Conservation (phyloP, 2,888 invertebrate species). For the Scaptomyza caliginosa region DNA sequence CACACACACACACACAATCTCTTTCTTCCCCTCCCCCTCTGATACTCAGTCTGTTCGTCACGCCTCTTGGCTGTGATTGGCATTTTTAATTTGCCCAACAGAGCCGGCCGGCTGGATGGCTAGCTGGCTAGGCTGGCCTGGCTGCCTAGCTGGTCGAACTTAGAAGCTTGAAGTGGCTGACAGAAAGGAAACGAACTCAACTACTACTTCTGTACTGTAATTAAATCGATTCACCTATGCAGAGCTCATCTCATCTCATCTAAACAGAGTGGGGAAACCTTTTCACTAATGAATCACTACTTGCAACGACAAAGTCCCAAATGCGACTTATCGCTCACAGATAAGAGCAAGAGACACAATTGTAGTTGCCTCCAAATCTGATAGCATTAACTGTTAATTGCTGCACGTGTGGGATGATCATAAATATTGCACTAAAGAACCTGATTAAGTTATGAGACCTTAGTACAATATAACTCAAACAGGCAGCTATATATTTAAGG, state of each 20-base stretch:
- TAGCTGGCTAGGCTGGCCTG: constrained; percentile 33
- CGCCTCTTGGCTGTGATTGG: constrained; percentile 55
- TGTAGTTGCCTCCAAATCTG: background rate
- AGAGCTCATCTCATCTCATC: constrained; percentile 28
- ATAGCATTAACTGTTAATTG: constrained; percentile 5
- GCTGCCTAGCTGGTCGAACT: constrained; percentile 16
- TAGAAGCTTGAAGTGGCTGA: constrained; percentile 3
- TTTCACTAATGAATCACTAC: constrained; percentile 31
- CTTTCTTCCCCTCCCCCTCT: background rate
- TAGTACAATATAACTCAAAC: background rate
- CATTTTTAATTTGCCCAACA: constrained; percentile 57
- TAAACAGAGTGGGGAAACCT: constrained; percentile 22
- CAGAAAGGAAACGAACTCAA: constrained; percentile 19
- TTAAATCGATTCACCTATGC: constrained; percentile 47
- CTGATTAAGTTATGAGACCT: too few relatives aligned
- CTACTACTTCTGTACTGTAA: constrained; percentile 18
- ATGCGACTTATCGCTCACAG: constrained; percentile 27
- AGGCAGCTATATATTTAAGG: background rate
- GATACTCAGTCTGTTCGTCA: constrained; percentile 17
- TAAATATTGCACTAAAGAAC: too few relatives aligned
- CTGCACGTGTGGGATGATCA: constrained; percentile 1
- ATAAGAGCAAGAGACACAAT: constrained; percentile 16
- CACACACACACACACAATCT: background rate
- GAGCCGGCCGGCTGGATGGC: constrained; percentile 27
- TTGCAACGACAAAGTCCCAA: background rate